Evolutionary conservation across 2,888 invertebrate species (phyloP).

Genomic region (Microctonus aethiopoides): DNA sequence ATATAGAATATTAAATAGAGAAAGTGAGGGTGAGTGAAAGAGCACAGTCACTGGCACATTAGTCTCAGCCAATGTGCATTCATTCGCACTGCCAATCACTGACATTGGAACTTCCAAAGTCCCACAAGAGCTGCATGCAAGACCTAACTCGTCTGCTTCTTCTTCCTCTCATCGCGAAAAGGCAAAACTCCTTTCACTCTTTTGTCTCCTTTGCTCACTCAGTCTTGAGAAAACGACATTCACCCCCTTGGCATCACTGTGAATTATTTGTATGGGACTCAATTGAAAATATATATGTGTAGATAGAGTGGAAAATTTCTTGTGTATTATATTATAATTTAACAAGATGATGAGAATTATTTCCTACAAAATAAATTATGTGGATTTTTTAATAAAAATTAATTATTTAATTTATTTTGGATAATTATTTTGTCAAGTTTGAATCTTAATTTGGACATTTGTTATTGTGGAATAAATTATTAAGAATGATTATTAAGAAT

Average conservation of each 20-base stretch:
- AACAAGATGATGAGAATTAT: background rate
- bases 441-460: too few species aligned
- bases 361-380: background rate
- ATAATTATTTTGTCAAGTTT: too few species aligned
- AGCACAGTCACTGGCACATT: constrained; percentile 47
- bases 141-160: background rate
- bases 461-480: too few species aligned
- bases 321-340: too few species aligned
- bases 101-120: constrained; percentile 39
- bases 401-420: too few species aligned
- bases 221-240: too few species aligned
- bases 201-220: constrained; percentile 22
- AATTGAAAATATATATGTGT: background rate
- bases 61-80: constrained; percentile 53
- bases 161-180: background rate
- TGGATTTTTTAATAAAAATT: background rate
- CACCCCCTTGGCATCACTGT: too few species aligned
- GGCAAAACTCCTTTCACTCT: background rate
- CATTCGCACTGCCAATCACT: constrained; percentile 57
- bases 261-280: too few species aligned
- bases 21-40: constrained; percentile 33
- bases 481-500: too few species aligned
- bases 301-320: background rate
- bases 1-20: constrained; percentile 20
- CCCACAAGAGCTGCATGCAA: constrained; percentile 23